Evolutionary conservation across 2,797 vertebrate genomes (phyloP).

Genomic region (Propithecus perrieri): DNA sequence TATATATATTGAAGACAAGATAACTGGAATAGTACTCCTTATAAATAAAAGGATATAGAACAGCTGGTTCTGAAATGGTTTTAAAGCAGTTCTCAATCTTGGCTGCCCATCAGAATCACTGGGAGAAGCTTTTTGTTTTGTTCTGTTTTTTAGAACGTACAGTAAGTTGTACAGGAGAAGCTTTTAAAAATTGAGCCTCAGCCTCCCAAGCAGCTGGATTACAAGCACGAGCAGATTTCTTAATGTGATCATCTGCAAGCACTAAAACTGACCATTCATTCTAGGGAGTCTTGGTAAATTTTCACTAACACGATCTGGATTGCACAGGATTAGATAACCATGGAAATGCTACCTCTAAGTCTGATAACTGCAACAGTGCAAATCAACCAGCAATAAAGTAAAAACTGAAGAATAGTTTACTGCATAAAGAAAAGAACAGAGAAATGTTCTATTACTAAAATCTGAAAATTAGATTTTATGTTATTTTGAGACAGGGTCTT

Average conservation of each 20-base stretch:
- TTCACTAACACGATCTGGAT: constrained; percentile 23
- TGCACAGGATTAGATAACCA: neutral
- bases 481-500: neutral
- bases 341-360: constrained; percentile 4
- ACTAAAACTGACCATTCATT: neutral
- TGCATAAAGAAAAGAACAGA: constrained; percentile 6
- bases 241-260: constrained; percentile 8
- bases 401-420: neutral
- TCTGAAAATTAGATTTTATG: neutral
- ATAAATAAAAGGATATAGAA: constrained; percentile 13
- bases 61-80: neutral
- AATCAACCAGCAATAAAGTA: neutral
- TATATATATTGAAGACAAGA: neutral
- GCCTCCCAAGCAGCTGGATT: neutral
- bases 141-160: too few species aligned
- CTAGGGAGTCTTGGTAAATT: neutral
- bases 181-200: neutral
- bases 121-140: neutral
- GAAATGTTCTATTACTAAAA: neutral
- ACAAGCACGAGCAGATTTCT: neutral
- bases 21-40: neutral
- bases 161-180: neutral
- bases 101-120: constrained; percentile 6
- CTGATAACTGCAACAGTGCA: neutral
- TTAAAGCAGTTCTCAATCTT: constrained; percentile 37